Evolutionary conservation across 2,888 invertebrate species (phyloP).

Genomic region (Drosophila paramelanica): DNA sequence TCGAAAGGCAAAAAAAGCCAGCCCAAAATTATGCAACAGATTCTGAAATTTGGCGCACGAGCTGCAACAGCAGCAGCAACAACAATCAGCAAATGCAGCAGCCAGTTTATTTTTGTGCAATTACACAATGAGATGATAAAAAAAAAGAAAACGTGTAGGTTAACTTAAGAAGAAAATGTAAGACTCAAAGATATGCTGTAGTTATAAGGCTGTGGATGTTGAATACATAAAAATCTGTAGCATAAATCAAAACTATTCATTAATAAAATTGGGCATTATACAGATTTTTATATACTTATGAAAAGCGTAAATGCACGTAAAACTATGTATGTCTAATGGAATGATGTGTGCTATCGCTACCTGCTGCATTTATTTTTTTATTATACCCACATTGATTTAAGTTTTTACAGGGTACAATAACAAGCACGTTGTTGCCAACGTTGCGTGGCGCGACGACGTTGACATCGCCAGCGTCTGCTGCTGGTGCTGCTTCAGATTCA

Average conservation of each 20-base stretch:
- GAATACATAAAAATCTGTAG: not conserved
- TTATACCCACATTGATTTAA: not conserved
- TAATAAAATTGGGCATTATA: not conserved
- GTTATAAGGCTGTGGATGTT: too few species aligned
- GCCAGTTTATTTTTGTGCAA: conserved; percentile 75
- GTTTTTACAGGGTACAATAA: conserved; percentile 28
- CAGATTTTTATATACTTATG: not conserved
- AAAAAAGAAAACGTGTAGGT: conserved; percentile 25
- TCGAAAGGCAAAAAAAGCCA: conserved; percentile 56
- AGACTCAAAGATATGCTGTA: not conserved
- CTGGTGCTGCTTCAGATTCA: conserved; percentile 9
- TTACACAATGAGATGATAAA: conserved; percentile 62
- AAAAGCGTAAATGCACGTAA: too few species aligned
- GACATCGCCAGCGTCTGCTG: conserved; percentile 55
- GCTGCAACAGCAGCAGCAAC: conserved; percentile 26
- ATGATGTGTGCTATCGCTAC: too few species aligned
- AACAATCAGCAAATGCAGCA: conserved; percentile 16
- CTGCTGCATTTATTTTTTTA: not conserved
- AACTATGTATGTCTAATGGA: too few species aligned
- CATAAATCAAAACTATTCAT: too few species aligned
- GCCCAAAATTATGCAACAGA: conserved; percentile 76
- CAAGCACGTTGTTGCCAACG: conserved; percentile 38
- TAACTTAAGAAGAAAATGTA: not conserved
- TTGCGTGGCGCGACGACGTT: conserved; percentile 27
- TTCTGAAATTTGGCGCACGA: conserved; percentile 69